A percentile compares a stretch with the other conserved stretches of the same genome.
Evolutionary conservation across 2,113 vertebrate species (phyloP).

Genomic region (Narcine bancroftii): DNA sequence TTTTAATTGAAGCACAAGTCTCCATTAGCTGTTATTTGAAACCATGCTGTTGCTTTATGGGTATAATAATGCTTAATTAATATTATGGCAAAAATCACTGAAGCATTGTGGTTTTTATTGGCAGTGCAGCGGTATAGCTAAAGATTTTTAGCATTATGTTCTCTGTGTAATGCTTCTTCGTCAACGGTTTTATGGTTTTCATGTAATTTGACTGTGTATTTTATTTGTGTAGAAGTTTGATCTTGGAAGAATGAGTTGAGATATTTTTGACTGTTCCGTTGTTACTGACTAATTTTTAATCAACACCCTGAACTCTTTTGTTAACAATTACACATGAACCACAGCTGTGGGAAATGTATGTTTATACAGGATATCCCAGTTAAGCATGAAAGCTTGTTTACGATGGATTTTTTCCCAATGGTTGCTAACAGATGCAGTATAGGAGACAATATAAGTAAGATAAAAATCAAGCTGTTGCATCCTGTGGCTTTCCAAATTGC

Average conservation of each 20-base stretch:
- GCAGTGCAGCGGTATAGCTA: background rate
- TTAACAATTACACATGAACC: background rate
- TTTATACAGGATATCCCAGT: constrained; percentile 35
- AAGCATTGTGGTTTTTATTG: background rate
- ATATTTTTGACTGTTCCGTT: background rate
- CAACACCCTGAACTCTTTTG: background rate
- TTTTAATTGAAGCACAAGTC: background rate
- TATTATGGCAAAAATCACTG: background rate
- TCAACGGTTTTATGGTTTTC: background rate
- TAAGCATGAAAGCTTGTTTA: constrained; percentile 35
- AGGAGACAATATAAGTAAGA: background rate
- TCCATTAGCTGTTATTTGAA: background rate
- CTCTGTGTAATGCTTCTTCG: background rate
- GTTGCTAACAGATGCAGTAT: constrained; percentile 8
- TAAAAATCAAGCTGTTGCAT: background rate
- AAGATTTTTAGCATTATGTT: background rate
- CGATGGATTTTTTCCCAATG: background rate
- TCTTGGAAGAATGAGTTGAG: background rate
- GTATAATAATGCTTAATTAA: background rate
- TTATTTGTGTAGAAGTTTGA: background rate
- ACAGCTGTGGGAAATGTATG: constrained; percentile 26
- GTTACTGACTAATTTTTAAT: background rate
- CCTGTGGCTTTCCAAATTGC: constrained; percentile 8
- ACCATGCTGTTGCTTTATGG: background rate
- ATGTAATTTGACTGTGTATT: background rate